Conservation (phyloP, 1,140 invertebrate species). For the Hyphantria cunea region DNA sequence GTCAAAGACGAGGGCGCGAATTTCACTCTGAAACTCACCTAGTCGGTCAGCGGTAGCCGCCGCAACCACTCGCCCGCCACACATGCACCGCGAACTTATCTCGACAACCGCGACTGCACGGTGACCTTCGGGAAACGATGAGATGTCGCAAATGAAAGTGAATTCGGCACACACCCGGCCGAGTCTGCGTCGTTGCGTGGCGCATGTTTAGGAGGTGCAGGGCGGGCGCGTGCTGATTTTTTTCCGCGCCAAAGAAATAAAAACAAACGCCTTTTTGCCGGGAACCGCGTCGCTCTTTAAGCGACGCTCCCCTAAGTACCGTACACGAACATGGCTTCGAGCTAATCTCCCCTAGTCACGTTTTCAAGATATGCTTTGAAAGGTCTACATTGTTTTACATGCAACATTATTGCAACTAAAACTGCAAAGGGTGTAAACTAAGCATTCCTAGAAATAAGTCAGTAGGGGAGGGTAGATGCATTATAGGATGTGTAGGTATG, state of each 20-base stretch:
- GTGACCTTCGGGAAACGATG: slow-evolving; percentile 79
- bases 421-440: not conserved
- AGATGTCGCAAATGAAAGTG: slow-evolving; percentile 81
- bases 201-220: slow-evolving; percentile 81
- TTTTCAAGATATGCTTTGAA: slow-evolving; percentile 4
- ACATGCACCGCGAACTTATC: slow-evolving; percentile 42
- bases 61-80: slow-evolving; percentile 53
- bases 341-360: slow-evolving; percentile 5
- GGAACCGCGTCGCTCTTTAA: slow-evolving; percentile 45
- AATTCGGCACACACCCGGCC: slow-evolving; percentile 72
- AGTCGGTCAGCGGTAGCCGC: slow-evolving; percentile 68
- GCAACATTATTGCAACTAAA: not conserved
- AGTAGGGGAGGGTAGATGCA: slow-evolving; percentile 55
- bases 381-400: slow-evolving; percentile 20
- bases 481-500: slow-evolving; percentile 56
- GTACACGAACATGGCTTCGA: slow-evolving; percentile 3
- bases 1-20: slow-evolving; percentile 62
- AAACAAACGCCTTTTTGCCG: slow-evolving; percentile 75
- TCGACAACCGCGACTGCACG: slow-evolving; percentile 51
- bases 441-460: slow-evolving; percentile 28
- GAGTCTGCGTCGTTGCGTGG: slow-evolving; percentile 79
- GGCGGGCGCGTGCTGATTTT: slow-evolving; percentile 76
- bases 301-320: slow-evolving; percentile 30
- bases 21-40: slow-evolving; percentile 70
- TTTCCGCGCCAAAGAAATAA: slow-evolving; percentile 79